These are phyloP conservation scores for Ormyrus rosae DNA, from an alignment of 2,888 invertebrate genomes.

Conservation along the genomic window DNA sequence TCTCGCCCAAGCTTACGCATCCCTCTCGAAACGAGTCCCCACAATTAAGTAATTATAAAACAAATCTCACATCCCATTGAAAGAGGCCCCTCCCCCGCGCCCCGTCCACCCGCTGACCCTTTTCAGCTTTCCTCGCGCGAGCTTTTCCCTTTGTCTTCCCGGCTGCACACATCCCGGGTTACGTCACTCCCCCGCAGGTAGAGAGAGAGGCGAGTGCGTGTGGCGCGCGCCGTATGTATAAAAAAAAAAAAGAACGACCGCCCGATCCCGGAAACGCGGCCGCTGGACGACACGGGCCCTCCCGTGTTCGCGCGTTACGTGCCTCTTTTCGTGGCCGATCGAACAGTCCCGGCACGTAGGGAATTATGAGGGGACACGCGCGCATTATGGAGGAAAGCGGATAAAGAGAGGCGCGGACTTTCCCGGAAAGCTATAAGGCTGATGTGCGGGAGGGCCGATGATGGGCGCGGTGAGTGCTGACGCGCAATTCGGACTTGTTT, in stretches of 20 bases:
- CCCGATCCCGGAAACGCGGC: conserved; percentile 54
- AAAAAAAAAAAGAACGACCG: conserved; percentile 7
- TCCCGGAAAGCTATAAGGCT: conserved; percentile 2
- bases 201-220: background rate
- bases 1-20: no score
- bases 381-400: conserved; percentile 24
- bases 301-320: conserved; percentile 55
- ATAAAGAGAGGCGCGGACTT: conserved; percentile 3
- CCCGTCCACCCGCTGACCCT: no score
- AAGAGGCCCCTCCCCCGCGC: no score
- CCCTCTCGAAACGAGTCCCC: no score
- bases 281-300: conserved; percentile 34
- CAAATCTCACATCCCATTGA: no score
- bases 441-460: background rate
- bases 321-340: conserved; percentile 34
- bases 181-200: no score
- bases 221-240: conserved; percentile 3
- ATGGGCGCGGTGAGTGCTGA: no score
- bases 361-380: conserved; percentile 53
- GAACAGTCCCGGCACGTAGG: conserved; percentile 50
- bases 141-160: no score
- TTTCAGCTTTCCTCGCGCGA: no score
- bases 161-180: no score
- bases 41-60: no score
- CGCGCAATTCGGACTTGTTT: no score